Base-by-base conservation (phyloP, 2,888 invertebrate genomes). In the Drosophila hamatofila region DNA sequence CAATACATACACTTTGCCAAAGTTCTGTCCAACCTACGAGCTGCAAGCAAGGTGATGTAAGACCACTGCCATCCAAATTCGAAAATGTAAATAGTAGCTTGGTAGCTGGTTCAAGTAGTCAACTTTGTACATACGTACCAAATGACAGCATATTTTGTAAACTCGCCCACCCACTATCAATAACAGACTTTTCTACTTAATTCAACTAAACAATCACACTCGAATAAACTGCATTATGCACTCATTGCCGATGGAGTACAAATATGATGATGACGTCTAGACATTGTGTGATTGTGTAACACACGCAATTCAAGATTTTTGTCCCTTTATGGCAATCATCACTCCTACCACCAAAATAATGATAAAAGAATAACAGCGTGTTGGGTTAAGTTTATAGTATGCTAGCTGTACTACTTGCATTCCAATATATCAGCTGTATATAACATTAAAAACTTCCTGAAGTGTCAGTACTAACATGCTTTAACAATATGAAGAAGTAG, bases 101-200 rank as follows among this genome's bases (percentile, higher is more conserved):
- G 18, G 33, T 42, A 58, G 58, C 58, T 49, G 62, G 18, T 33
- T 46, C 21, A 44, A 41, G 44, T 41, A 61, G 46, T 41, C 33
- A 62, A 54, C 74, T 48, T 61, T 23, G 8, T 14, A 44, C 57
- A 37, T 37, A 35, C 25, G 14, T 14, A 48, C 57, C 68, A 61
- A 60, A 65, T 69, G 44, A 69, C 55, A 75, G 69, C 71, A 72
- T 66, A 54, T 57, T 72, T 54, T 66, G 59, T 62, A 76, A 88
- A 85, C 84, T 85, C 64, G 84, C 85, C 88, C 84, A 85, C 84
- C 88, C 63, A 88, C 84, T 49, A 58, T 62, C 57, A 52, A 55
- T 63, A 54, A 52, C 63, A 56, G 44, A 71, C 61, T 62, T 68
- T 41, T 69, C 72, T 23, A 57, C 46, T 57, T 64, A 46, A 56